A percentile compares a stretch with the other conserved stretches of the same genome.
These are phyloP conservation scores for Pagetopsis macropterus DNA, from an alignment of 2,797 vertebrate species.

Conservation along the genomic window DNA sequence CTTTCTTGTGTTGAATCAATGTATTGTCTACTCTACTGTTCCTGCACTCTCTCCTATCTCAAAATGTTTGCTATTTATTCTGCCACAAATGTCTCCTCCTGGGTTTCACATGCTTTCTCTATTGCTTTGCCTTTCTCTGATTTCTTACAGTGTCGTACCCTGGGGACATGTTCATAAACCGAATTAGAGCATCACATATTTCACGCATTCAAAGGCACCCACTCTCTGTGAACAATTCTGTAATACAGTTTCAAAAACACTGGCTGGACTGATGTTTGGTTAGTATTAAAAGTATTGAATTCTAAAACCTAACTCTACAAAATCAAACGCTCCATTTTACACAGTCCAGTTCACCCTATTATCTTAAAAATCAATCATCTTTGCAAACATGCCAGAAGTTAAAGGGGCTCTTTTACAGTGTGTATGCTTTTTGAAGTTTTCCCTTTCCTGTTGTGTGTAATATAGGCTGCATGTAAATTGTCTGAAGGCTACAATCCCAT, in stretches of 20 bases:
- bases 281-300: background rate
- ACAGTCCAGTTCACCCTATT: background rate
- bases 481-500: no score
- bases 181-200: conserved; percentile 4
- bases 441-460: no score
- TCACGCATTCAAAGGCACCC: background rate
- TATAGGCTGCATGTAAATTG: no score
- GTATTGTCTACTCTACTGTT: background rate
- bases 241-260: background rate
- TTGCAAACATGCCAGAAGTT: no score
- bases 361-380: background rate
- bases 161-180: background rate
- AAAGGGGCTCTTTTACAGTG: no score
- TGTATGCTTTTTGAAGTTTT: no score
- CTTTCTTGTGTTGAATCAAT: conserved; percentile 19
- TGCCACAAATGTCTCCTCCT: background rate
- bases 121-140: background rate
- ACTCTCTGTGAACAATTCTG: background rate
- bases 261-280: background rate
- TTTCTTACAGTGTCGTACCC: background rate
- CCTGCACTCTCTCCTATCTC: background rate
- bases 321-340: background rate
- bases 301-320: background rate
- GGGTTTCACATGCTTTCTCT: background rate
- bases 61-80: background rate